Evolutionary conservation across 2,113 vertebrate species (phyloP).

Genomic region (Lanius ludovicianus): DNA sequence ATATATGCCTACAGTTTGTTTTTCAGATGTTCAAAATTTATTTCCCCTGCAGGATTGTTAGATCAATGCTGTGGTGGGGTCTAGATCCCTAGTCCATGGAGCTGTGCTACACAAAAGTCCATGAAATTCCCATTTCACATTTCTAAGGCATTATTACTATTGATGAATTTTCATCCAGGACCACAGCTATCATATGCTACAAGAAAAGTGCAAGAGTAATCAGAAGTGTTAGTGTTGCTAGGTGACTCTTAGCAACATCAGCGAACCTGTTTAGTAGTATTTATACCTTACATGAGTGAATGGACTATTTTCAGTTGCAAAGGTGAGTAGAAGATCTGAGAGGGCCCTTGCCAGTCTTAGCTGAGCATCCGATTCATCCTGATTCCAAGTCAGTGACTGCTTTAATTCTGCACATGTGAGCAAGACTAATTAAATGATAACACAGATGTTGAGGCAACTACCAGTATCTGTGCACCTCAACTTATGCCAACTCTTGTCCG

Average conservation of each 20-base stretch:
- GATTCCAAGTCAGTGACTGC: not conserved
- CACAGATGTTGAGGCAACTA: not conserved
- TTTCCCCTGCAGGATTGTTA: not conserved
- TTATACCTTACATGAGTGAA: not conserved
- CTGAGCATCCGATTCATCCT: not conserved
- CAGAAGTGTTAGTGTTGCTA: not conserved
- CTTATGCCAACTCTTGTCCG: not conserved
- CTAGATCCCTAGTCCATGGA: not conserved
- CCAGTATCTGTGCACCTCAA: not conserved
- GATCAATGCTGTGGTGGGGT: not conserved
- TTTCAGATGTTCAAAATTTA: conserved; percentile 41
- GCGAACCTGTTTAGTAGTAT: not conserved
- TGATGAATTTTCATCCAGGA: not conserved
- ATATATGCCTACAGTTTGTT: not conserved
- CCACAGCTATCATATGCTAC: not conserved
- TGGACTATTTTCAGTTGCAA: not conserved
- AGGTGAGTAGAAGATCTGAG: not conserved
- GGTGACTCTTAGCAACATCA: not conserved
- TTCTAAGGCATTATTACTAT: not conserved
- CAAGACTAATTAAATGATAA: not conserved
- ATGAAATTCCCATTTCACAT: not conserved
- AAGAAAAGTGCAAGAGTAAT: not conserved
- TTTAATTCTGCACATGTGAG: not conserved
- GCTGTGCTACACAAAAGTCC: not conserved
- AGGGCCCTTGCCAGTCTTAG: not conserved